Base-by-base conservation (phyloP, 2,113 vertebrate genomes). In the Perccottus glenii region DNA sequence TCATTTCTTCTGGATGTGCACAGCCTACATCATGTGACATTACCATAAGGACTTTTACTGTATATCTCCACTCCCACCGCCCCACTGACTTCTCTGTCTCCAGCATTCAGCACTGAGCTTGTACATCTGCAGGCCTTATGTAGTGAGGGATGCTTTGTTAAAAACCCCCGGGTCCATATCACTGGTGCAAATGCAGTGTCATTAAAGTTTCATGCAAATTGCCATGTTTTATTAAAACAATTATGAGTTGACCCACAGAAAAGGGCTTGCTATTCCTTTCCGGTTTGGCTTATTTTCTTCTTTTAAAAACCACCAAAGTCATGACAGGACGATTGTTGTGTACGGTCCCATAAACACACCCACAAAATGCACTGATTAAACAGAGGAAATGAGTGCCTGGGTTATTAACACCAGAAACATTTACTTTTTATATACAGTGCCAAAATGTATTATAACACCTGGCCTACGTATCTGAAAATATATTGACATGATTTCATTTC, bases 211-310 rank as follows among this genome's bases (percentile, higher is more conserved):
- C 77, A 93, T 85, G 78, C 57, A 83, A 79, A 85, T 67, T 10
- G 47, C 36, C 82, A 92, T 93, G 71, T 89, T 91, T 92, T 93
- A 92, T 92, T 93, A 75, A 93, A 88, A 86, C 83, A 92, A 90
- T 89, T 86, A 87, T 65, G 86, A 89, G 81, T 82, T 85, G 89
- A 58, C 68, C 86, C 80, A 73, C 85, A 77, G 78, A 83, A 82
- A 85, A 75, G 60, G 70, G 69, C 67, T 71, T 19, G 64, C 43
- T 38, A 8, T 33, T 56, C 61, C 44, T 62, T 47, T 53, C 60
- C 6, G 5, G 60, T 45, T 69, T 67, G 19, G 15, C 78, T 65
- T 5, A 11, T 73, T 81, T 79, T 50, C 80, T 77, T 40, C 64
- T 49, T 60, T 75, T 6, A 52, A 82, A 55, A 79, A 64, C 70